phyloP scores from a whole-genome alignment of 2,113 vertebrate species.

The Baryphthengus martii region DNA sequence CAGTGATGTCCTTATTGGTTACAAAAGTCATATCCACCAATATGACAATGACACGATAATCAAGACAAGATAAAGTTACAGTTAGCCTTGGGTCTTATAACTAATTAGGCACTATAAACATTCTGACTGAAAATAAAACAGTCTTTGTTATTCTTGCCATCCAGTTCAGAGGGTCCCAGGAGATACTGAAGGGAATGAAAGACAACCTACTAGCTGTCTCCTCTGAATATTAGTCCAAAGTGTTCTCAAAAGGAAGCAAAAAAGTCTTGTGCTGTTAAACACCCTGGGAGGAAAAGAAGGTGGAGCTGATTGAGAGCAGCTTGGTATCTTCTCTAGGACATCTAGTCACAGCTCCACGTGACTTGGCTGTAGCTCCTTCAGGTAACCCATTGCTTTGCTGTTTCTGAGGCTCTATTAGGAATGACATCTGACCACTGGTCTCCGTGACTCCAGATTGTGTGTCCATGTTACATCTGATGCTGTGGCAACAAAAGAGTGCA shows the following conservation, averaged over 20 bases:
- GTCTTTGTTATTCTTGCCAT: background rate
- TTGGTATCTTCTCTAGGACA: background rate
- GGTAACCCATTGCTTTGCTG: background rate
- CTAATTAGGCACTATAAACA: background rate
- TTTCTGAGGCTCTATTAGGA: background rate
- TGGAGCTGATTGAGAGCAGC: background rate
- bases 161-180: background rate
- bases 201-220: background rate
- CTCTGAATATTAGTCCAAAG: background rate
- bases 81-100: background rate
- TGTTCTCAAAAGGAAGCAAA: background rate
- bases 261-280: background rate
- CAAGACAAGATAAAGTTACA: background rate
- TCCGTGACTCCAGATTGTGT: accelerated
- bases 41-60: background rate
- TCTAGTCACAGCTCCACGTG: background rate
- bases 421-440: background rate
- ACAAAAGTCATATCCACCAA: background rate
- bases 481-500: background rate
- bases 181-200: background rate
- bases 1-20: background rate
- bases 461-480: background rate
- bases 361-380: background rate
- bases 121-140: background rate
- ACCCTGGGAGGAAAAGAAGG: background rate